A percentile compares a stretch with the other conserved stretches of the same genome.
Conservation (phyloP, 2,797 vertebrate species). For the Gymnothorax javanicus region DNA sequence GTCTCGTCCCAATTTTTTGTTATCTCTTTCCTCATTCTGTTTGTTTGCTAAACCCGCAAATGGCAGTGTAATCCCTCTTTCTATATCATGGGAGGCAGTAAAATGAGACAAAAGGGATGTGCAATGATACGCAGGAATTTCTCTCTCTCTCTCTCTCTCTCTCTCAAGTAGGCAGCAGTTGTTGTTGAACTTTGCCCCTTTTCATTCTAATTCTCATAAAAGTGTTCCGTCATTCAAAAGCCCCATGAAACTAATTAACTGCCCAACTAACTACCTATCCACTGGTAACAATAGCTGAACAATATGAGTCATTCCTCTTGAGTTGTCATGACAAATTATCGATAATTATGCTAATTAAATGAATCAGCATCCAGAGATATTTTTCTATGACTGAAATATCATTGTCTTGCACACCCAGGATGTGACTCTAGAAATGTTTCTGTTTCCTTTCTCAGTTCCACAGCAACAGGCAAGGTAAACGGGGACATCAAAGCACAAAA, state of each 20-base stretch:
- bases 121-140: background rate
- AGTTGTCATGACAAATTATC: conserved; percentile 28
- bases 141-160: background rate
- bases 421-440: conserved; percentile 1
- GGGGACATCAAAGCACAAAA: conserved; percentile 17
- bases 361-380: conserved; percentile 21
- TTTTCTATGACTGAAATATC: background rate
- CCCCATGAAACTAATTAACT: background rate
- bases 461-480: conserved; percentile 9
- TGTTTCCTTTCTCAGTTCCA: conserved; percentile 21
- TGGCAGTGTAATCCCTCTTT: background rate
- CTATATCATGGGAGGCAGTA: background rate
- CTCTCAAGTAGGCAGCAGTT: background rate
- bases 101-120: background rate
- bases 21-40: background rate
- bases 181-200: background rate
- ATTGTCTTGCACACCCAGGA: background rate
- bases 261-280: background rate
- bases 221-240: background rate
- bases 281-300: background rate
- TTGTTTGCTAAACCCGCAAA: conserved; percentile 12
- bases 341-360: conserved; percentile 29
- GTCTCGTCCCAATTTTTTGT: background rate
- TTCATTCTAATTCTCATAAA: background rate
- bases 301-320: background rate